A percentile compares a stretch with the other conserved stretches of the same genome.
These are phyloP conservation scores for Gandaritis pyraliata DNA, from an alignment of 2,888 invertebrate genomes.

Conservation along the genomic window DNA sequence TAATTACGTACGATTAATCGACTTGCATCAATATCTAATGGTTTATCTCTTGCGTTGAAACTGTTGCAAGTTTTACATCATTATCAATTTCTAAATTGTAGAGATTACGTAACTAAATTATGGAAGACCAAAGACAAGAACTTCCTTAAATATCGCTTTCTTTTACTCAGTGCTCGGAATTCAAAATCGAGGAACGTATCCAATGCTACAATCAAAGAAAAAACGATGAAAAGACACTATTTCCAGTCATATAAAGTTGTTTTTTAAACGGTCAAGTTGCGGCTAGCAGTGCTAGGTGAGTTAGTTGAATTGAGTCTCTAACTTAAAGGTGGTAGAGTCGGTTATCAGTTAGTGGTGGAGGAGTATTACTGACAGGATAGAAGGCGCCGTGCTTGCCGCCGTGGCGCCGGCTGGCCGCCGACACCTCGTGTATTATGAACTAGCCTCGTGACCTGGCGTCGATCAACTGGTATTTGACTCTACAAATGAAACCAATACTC, in stretches of 20 bases:
- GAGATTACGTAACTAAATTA: constrained; percentile 60
- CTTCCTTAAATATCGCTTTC: constrained; percentile 79
- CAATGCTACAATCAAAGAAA: constrained; percentile 48
- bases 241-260: constrained; percentile 42
- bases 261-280: constrained; percentile 48
- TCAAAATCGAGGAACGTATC: constrained; percentile 77
- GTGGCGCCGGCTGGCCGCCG: constrained; percentile 82
- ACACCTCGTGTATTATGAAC: constrained; percentile 83
- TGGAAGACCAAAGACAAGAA: constrained; percentile 63
- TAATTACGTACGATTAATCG: constrained; percentile 13
- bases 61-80: neutral
- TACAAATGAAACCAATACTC: constrained; percentile 66
- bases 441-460: constrained; percentile 81
- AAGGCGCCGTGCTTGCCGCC: constrained; percentile 79
- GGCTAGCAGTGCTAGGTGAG: constrained; percentile 55
- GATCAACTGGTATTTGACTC: constrained; percentile 81
- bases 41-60: neutral
- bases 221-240: constrained; percentile 45
- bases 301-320: constrained; percentile 44
- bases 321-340: constrained; percentile 36
- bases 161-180: constrained; percentile 76
- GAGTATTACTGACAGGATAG: constrained; percentile 72
- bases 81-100: neutral
- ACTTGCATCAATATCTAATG: neutral
- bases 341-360: constrained; percentile 42